Conservation (phyloP, 2,113 vertebrate species). For the Hyla sarda region DNA sequence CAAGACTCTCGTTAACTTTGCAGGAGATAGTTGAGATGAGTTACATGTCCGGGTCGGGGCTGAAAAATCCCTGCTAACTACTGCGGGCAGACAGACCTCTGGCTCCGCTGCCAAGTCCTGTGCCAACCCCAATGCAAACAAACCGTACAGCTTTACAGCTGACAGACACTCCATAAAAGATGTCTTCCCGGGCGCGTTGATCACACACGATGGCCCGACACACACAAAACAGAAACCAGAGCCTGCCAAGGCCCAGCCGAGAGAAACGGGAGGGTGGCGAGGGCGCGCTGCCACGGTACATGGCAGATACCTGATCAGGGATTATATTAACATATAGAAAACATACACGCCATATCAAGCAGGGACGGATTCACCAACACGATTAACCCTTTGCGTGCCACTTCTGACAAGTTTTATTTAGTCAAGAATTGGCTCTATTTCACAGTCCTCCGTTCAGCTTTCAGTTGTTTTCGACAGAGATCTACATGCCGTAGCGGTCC, state of each 20-base stretch:
- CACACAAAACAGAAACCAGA: background rate
- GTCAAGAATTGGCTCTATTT: too few relatives aligned
- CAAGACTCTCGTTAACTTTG: constrained; percentile 16
- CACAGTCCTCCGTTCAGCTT: too few relatives aligned
- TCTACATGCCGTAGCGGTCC: too few relatives aligned
- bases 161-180: constrained; percentile 53
- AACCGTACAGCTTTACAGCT: constrained; percentile 48
- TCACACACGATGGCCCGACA: constrained; percentile 22
- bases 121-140: constrained; percentile 52
- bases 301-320: background rate
- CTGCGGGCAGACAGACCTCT: constrained; percentile 36
- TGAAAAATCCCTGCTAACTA: constrained; percentile 44
- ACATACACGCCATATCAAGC: background rate
- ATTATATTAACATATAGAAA: background rate
- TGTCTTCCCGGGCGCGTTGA: constrained; percentile 23
- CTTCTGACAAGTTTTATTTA: too few relatives aligned
- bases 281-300: background rate
- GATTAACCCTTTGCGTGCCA: too few relatives aligned
- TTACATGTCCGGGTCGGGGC: background rate
- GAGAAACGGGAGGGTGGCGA: background rate
- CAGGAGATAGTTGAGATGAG: constrained; percentile 38
- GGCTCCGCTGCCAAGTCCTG: constrained; percentile 39
- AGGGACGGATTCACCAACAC: too few relatives aligned
- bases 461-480: too few relatives aligned
- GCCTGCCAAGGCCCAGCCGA: background rate